Conservation (phyloP, 2,113 vertebrate genomes). For the Paedocypris sp. region DNA sequence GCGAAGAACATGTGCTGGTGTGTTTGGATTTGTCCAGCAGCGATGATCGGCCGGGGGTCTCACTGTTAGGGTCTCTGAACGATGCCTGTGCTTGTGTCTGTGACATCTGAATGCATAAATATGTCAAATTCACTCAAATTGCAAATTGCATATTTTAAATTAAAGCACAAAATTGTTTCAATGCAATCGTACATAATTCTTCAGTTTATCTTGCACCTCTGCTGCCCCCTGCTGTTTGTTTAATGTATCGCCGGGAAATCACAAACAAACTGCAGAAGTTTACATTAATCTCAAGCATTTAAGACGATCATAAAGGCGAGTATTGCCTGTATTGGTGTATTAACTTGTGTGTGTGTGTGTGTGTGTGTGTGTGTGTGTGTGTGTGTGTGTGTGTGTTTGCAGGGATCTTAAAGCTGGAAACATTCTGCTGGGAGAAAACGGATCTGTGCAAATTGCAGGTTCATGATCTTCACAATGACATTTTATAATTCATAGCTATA, state of each 20-base stretch:
- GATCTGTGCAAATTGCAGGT: conserved; percentile 84
- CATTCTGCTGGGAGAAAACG: conserved; percentile 80
- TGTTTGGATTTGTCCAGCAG: conserved; percentile 19
- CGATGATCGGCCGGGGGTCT: not conserved
- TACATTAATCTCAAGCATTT: too few relatives aligned
- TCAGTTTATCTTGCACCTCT: conserved; percentile 1
- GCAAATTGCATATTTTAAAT: too few relatives aligned
- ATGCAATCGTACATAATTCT: conserved; percentile 4
- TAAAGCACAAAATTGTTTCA: too few relatives aligned
- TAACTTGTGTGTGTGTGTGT: not conserved
- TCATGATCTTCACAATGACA: too few relatives aligned
- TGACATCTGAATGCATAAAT: not conserved
- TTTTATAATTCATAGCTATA: too few relatives aligned
- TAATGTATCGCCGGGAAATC: not conserved
- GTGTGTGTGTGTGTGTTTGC: conserved; percentile 10
- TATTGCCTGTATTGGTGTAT: too few relatives aligned
- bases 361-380: conserved; percentile 2
- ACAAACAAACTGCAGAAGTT: not conserved
- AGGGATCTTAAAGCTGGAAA: conserved; percentile 85
- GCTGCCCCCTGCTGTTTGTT: conserved; percentile 23
- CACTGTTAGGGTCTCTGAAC: not conserved
- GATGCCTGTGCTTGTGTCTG: not conserved
- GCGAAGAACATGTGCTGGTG: conserved; percentile 3
- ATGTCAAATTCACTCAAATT: too few relatives aligned
- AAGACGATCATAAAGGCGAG: too few relatives aligned